Conservation (phyloP, 2,797 vertebrate species). For the Pristis pectinata region DNA sequence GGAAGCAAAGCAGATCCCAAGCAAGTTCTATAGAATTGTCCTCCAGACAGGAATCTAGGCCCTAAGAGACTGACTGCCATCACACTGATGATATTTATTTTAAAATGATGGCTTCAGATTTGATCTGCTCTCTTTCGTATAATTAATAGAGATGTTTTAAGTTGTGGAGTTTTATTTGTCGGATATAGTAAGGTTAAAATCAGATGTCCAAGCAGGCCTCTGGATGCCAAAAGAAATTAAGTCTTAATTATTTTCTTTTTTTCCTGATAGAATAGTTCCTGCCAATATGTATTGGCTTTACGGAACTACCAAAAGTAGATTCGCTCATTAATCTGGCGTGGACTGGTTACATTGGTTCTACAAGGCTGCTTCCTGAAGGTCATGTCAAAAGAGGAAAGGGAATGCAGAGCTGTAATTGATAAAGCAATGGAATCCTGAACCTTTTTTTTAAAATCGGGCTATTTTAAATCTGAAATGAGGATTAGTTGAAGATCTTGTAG, state of each 20-base stretch:
- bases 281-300: background rate
- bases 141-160: background rate
- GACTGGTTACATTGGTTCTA: background rate
- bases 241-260: background rate
- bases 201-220: background rate
- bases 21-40: too few species aligned
- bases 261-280: background rate
- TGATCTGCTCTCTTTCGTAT: background rate
- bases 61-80: background rate
- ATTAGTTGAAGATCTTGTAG: too few species aligned
- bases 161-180: background rate
- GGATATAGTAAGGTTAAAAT: background rate
- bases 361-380: too few species aligned
- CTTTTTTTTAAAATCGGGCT: too few species aligned
- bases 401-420: too few species aligned
- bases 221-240: too few species aligned
- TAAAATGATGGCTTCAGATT: background rate
- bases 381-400: too few species aligned
- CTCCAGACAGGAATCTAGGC: background rate
- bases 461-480: too few species aligned
- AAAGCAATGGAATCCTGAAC: background rate
- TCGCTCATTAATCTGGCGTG: background rate
- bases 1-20: background rate
- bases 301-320: background rate
- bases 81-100: background rate